These are phyloP conservation scores for Nemoura dubitans DNA, from an alignment of 2,888 invertebrate genomes.

Conservation along the genomic window DNA sequence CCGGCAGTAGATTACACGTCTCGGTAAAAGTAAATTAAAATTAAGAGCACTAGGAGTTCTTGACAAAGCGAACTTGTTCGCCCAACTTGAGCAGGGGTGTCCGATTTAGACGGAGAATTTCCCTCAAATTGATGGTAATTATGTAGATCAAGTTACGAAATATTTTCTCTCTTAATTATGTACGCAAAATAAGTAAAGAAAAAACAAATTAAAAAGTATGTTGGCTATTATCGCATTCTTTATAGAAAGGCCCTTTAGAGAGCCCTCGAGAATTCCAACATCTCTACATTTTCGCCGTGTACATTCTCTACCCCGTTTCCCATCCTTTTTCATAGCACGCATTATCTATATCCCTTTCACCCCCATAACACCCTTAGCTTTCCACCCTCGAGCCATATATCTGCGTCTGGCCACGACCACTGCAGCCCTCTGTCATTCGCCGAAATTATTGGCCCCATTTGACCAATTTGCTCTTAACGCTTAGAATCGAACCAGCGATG, in stretches of 20 bases:
- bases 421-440: conserved; percentile 55
- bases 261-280: background rate
- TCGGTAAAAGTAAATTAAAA: background rate
- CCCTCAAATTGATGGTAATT: background rate
- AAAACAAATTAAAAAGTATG: background rate
- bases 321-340: conserved; percentile 1
- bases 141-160: background rate
- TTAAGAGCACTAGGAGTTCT: background rate
- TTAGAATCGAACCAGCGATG: conserved; percentile 58
- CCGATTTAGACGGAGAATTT: background rate
- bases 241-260: background rate
- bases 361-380: conserved; percentile 3
- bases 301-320: background rate
- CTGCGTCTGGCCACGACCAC: conserved; percentile 42
- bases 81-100: background rate
- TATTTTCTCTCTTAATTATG: background rate
- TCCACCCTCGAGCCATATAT: conserved; percentile 43
- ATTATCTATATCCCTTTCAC: conserved; percentile 32
- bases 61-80: background rate
- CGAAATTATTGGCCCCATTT: conserved; percentile 59
- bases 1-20: background rate
- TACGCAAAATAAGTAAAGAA: background rate
- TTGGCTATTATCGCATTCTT: background rate
- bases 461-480: conserved; percentile 59
- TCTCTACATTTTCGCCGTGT: background rate